Base-by-base conservation (phyloP, 1,140 invertebrate species). In the Leptonema lineaticorne region DNA sequence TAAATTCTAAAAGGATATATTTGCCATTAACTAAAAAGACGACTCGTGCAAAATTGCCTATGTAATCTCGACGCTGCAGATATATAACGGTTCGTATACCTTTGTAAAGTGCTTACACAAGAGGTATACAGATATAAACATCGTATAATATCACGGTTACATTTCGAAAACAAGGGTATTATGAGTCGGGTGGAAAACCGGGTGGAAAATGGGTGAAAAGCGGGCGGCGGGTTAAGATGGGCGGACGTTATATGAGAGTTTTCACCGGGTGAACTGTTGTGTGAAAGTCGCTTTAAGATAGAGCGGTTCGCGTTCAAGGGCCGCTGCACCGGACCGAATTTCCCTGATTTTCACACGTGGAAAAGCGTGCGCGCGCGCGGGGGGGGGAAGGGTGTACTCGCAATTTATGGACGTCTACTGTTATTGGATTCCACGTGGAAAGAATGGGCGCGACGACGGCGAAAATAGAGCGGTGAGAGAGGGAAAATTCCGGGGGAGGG, bases 311-410 rank as follows among this genome's bases (percentile, higher is more conserved):
- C 56, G 24, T 58, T 58, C 56, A 58, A 58, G 56, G 56, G 20
- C 26, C 59, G 33, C n/a, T 62, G 59, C 59, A 62, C 33, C 59
- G 22, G 14, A 27, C 29, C n/a, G 59, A 62, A 45, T 62, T 62
- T 62, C 24, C 59, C 22, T 26, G 33, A 62, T 62, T 62, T 62
- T 62, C 37, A 62, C 59, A 62, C 59, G 59, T 62, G 59, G 59
- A 62, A 60, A 62, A 62, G 30, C 59, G 37, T 33, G 11, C 14
- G 33, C 59, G n/a, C n/a, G n/a, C n/a, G n/a, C n/a, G n/a, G n/a
- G n/a, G n/a, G n/a, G 59, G 45, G 59, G 59, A 62, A 60, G 45
- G 45, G 30, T 37, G 37, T 33, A 9, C 14, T 18, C 59, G 20
- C 29, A 62, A 62, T 62, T 62, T 62, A 45, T 58, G 26, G 26